A percentile compares a stretch with the other conserved stretches of the same genome.
These are phyloP conservation scores for Sarcophaga caerulescens DNA, from an alignment of 2,888 invertebrate species.

Conservation along the genomic window DNA sequence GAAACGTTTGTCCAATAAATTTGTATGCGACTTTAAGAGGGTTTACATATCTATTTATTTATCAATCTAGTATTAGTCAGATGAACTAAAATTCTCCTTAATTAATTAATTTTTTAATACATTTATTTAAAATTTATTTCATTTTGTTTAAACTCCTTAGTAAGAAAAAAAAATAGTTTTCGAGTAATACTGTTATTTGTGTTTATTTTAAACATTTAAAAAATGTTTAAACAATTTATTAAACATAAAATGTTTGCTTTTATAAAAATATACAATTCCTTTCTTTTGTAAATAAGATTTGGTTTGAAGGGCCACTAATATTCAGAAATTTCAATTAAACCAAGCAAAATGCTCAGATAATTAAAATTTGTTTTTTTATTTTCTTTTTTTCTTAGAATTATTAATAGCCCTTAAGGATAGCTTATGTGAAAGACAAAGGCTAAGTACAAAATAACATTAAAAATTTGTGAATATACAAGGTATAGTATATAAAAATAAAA, in stretches of 20 bases:
- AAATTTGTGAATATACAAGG: slow-evolving; percentile 12
- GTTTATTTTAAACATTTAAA: slow-evolving; percentile 5
- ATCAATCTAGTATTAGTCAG: too few species aligned
- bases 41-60: too few species aligned
- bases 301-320: too few species aligned
- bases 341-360: neutral
- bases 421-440: neutral
- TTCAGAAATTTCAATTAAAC: neutral
- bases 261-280: slow-evolving; percentile 5
- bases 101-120: too few species aligned
- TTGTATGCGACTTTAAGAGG: too few species aligned
- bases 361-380: neutral
- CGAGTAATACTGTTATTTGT: neutral
- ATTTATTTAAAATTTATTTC: too few species aligned
- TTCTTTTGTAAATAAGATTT: neutral
- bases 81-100: too few species aligned
- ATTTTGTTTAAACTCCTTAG: too few species aligned
- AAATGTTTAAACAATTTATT: slow-evolving; percentile 10
- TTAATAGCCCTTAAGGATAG: neutral
- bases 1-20: too few species aligned
- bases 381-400: neutral
- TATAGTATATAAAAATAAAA: neutral
- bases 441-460: slow-evolving; percentile 18
- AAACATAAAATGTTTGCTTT: neutral
- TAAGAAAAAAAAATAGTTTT: too few species aligned